A percentile compares a stretch with the other conserved stretches of the same genome.
These are phyloP conservation scores for Drosophila meridiana DNA, from an alignment of 2,888 invertebrate genomes.

Conservation along the genomic window DNA sequence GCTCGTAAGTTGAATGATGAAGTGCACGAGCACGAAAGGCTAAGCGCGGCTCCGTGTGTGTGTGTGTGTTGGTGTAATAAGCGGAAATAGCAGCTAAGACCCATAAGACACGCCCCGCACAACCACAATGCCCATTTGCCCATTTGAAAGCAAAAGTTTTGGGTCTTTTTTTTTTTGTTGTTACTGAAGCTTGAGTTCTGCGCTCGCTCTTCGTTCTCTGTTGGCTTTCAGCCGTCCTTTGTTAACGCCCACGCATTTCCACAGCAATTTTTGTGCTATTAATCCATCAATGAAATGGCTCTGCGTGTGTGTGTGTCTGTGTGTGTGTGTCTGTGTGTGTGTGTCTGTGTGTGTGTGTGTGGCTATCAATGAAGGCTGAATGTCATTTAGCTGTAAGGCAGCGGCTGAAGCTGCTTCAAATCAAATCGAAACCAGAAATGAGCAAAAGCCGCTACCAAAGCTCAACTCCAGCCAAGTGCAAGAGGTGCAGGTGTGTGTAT, in stretches of 20 bases:
- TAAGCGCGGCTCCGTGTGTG: neutral
- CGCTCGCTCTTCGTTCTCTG: conserved; percentile 10
- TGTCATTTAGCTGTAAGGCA: conserved; percentile 29
- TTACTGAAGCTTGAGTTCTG: conserved; percentile 1
- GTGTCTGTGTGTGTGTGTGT: conserved; percentile 23
- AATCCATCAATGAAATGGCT: conserved; percentile 52
- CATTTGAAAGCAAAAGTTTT: conserved; percentile 31
- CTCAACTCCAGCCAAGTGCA: conserved; percentile 5
- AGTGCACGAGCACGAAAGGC: conserved; percentile 50
- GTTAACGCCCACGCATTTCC: conserved; percentile 56
- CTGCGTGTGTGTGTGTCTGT: conserved; percentile 5
- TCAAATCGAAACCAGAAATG: conserved; percentile 51
- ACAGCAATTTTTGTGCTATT: conserved; percentile 54
- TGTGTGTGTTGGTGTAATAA: conserved; percentile 55
- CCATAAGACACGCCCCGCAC: conserved; percentile 36
- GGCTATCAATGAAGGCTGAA: conserved; percentile 51
- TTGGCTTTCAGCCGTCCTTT: conserved; percentile 33
- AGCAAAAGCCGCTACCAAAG: conserved; percentile 15
- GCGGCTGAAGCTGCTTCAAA: conserved; percentile 10
- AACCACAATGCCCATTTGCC: conserved; percentile 11
- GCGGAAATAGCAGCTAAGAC: conserved; percentile 58
- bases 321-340: conserved; percentile 13
- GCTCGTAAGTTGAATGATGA: conserved; percentile 50
- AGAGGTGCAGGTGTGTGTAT: conserved; percentile 2
- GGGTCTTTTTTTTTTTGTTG: conserved; percentile 3